Evolutionary conservation across 2,797 vertebrate genomes (phyloP).

Genomic region (Thamnophis elegans): DNA sequence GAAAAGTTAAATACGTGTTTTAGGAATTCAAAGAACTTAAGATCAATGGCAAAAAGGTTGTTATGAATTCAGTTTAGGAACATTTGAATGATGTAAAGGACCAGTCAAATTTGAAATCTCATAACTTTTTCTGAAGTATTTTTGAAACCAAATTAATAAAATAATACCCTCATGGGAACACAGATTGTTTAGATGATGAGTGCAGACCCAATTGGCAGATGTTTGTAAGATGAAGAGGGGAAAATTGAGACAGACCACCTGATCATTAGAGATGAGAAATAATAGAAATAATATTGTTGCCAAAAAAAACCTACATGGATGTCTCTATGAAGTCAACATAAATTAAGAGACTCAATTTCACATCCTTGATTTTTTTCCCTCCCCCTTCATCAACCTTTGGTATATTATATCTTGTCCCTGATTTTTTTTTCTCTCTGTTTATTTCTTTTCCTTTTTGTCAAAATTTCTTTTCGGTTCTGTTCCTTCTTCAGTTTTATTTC

Average conservation of each 20-base stretch:
- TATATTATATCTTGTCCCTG: not conserved
- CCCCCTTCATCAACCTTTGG: not conserved
- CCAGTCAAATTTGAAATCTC: not conserved
- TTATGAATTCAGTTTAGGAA: not conserved
- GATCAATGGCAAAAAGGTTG: not conserved
- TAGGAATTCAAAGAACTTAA: not conserved
- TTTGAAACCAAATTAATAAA: not conserved
- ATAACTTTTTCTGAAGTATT: not conserved
- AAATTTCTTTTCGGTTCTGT: not conserved
- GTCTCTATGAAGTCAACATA: not conserved
- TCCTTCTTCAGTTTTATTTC: not conserved
- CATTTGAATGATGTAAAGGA: not conserved
- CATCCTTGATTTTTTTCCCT: not conserved
- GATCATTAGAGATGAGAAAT: not conserved
- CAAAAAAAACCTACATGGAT: not conserved
- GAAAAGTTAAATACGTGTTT: not conserved
- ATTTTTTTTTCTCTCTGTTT: not conserved
- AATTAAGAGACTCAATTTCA: not conserved
- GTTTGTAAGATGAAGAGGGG: not conserved
- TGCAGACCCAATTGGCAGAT: not conserved
- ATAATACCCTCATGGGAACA: not conserved
- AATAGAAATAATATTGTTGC: not conserved
- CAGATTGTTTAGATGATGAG: not conserved
- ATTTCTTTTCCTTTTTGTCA: not conserved
- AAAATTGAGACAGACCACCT: not conserved